These are phyloP conservation scores for Tachystola acroxantha DNA, from an alignment of 2,888 invertebrate genomes.

Conservation along the genomic window DNA sequence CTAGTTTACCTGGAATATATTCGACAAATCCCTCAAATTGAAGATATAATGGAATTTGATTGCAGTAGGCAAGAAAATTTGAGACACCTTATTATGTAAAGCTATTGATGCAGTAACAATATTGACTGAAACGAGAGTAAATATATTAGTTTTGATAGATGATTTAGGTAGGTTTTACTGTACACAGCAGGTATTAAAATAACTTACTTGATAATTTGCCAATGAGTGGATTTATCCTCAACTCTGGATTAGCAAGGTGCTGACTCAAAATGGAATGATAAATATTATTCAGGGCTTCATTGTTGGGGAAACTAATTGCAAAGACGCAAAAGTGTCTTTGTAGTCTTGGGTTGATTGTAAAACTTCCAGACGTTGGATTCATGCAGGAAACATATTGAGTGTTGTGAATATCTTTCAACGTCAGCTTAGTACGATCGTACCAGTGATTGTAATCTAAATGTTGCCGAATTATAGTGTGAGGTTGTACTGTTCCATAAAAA, in stretches of 20 bases:
- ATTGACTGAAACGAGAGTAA: constrained; percentile 56
- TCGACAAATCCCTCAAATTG: constrained; percentile 95
- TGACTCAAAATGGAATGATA: constrained; percentile 93
- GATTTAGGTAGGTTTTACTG: background rate
- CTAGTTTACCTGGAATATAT: constrained; percentile 94
- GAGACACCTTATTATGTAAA: constrained; percentile 90
- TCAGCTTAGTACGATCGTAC: constrained; percentile 90
- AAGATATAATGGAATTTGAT: constrained; percentile 98
- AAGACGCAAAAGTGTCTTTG: constrained; percentile 95
- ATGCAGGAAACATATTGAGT: constrained; percentile 98
- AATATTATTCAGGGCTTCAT: constrained; percentile 91
- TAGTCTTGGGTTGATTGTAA: constrained; percentile 95
- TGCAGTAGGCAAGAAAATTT: constrained; percentile 95
- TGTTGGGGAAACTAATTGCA: constrained; percentile 89
- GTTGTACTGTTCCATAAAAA: constrained; percentile 95
- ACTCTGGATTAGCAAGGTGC: constrained; percentile 89
- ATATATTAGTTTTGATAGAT: too few species aligned
- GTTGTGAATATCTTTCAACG: constrained; percentile 96
- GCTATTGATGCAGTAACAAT: constrained; percentile 90
- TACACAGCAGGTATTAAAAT: too few species aligned
- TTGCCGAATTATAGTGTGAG: constrained; percentile 96
- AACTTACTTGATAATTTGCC: constrained; percentile 80
- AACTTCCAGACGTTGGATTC: constrained; percentile 98
- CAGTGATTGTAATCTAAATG: constrained; percentile 98
- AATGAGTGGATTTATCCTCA: constrained; percentile 85